phyloP scores from a whole-genome alignment of 2,113 vertebrate species.

The Pogonocichla stellata region DNA sequence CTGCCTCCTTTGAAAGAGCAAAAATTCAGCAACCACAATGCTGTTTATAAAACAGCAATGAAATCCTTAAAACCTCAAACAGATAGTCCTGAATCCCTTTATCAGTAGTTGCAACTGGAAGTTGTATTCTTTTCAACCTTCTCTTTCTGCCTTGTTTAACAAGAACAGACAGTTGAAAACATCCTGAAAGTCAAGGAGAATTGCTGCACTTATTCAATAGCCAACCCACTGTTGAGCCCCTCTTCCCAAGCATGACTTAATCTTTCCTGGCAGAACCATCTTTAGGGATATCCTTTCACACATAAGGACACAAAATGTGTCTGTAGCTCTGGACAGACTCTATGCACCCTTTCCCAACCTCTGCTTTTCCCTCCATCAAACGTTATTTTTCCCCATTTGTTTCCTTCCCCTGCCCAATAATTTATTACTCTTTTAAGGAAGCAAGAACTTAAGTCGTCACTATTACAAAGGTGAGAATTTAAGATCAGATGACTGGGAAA shows the following conservation, averaged over 20 bases:
- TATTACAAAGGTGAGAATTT: background rate
- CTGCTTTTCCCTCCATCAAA: accelerated
- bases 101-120: background rate
- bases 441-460: background rate
- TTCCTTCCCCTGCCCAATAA: background rate
- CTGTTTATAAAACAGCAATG: background rate
- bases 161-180: background rate
- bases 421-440: background rate
- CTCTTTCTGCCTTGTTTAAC: background rate
- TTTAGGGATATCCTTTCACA: conserved; percentile 14
- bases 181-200: background rate
- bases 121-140: background rate
- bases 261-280: conserved; percentile 17
- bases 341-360: background rate
- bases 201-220: background rate
- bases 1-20: background rate
- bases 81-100: background rate
- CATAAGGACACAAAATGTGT: background rate
- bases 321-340: background rate
- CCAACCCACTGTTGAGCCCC: background rate
- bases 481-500: background rate
- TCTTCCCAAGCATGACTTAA: background rate
- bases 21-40: background rate
- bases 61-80: background rate
- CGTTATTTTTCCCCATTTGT: background rate